Conservation (phyloP, 2,888 invertebrate genomes). For the Elysia crispata region DNA sequence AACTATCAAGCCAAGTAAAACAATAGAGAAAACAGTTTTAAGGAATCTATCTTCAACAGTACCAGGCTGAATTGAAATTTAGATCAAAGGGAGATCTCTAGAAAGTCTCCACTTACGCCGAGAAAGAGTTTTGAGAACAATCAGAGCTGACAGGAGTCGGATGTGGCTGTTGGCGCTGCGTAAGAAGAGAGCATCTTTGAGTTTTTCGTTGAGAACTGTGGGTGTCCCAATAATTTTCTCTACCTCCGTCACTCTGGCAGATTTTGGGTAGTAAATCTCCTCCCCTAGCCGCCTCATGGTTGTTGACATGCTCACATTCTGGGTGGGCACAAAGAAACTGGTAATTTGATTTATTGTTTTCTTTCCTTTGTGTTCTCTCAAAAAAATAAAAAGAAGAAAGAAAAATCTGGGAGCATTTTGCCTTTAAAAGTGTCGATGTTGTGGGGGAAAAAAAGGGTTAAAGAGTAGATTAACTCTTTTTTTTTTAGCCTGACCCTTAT, state of each 20-base stretch:
- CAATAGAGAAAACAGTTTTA: too few species aligned
- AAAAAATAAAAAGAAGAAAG: not conserved
- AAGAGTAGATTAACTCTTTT: too few species aligned
- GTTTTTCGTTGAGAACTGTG: slow-evolving; percentile 34
- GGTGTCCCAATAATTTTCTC: slow-evolving; percentile 43
- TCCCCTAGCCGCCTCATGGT: slow-evolving; percentile 75
- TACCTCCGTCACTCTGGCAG: slow-evolving; percentile 41
- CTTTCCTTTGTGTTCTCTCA: not conserved
- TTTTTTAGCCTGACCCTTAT: too few species aligned
- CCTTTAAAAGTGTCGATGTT: too few species aligned
- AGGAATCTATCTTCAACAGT: too few species aligned
- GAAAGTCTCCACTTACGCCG: slow-evolving; percentile 64
- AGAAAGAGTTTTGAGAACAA: slow-evolving; percentile 72
- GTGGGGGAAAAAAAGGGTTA: too few species aligned
- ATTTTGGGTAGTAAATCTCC: slow-evolving; percentile 68
- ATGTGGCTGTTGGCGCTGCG: slow-evolving; percentile 71
- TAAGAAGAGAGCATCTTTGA: slow-evolving; percentile 67
- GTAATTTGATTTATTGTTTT: not conserved
- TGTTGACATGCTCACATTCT: slow-evolving; percentile 71
- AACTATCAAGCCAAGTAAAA: too few species aligned
- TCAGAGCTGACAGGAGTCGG: slow-evolving; percentile 70
- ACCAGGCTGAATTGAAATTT: too few species aligned
- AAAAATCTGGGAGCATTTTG: not conserved
- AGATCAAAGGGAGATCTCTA: too few species aligned
- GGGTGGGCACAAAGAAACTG: not conserved